Conservation (phyloP, 2,113 vertebrate genomes). For the Oplegnathus fasciatus region DNA sequence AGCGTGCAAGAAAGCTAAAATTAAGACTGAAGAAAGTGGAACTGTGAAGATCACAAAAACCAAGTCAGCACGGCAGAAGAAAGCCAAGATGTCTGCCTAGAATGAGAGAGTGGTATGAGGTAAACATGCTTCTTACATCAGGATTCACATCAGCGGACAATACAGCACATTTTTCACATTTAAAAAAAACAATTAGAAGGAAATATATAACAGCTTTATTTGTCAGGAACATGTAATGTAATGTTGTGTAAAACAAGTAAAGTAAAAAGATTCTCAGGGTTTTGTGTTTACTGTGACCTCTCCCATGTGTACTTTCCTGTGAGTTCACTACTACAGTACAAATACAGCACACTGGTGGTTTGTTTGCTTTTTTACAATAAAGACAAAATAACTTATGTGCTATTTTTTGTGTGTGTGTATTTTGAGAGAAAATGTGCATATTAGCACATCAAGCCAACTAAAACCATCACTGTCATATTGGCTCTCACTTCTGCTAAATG, state of each 20-base stretch:
- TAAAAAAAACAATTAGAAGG: background rate
- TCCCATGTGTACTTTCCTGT: background rate
- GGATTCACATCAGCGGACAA: background rate
- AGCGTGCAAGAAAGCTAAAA: constrained; percentile 28
- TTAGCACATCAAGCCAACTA: background rate
- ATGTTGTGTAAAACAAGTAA: background rate
- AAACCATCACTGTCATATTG: background rate
- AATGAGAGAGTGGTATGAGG: constrained; percentile 36
- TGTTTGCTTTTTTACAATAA: background rate
- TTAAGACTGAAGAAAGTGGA: constrained; percentile 32
- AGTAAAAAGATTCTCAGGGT: background rate
- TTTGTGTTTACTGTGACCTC: constrained; percentile 14
- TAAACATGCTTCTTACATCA: constrained; percentile 7
- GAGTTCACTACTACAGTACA: background rate
- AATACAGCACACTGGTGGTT: background rate
- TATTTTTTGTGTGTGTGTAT: background rate
- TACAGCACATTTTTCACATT: background rate
- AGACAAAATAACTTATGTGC: background rate
- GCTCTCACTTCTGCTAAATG: background rate
- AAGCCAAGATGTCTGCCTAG: constrained; percentile 48
- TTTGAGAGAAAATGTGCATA: background rate
- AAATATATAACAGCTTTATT: background rate
- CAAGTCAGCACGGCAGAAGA: constrained; percentile 36
- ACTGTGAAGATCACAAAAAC: constrained; percentile 34
- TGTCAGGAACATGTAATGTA: background rate